Conservation (phyloP, 2,888 invertebrate genomes). For the Drosophila rellima region DNA sequence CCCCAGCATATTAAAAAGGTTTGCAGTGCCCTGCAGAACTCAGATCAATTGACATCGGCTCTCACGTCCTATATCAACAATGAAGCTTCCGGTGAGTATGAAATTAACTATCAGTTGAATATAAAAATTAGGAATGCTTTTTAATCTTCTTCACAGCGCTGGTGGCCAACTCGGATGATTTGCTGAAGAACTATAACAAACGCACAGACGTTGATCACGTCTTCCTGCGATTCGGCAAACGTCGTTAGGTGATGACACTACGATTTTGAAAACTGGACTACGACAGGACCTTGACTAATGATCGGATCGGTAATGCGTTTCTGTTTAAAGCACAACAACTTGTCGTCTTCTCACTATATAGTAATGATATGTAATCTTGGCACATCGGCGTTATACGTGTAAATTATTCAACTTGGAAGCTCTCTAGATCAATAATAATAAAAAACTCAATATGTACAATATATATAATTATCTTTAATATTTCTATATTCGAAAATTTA, state of each 20-base stretch:
- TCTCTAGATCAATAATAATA: conserved; percentile 72
- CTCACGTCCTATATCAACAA: conserved; percentile 85
- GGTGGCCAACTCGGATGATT: conserved; percentile 84
- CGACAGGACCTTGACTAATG: conserved; percentile 47
- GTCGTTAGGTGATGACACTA: conserved; percentile 87
- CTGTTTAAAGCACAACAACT: conserved; percentile 51
- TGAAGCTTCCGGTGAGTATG: conserved; percentile 84
- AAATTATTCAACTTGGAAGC: conserved; percentile 70
- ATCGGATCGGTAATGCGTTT: conserved; percentile 49
- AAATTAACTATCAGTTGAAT: background rate
- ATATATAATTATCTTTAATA: conserved; percentile 34
- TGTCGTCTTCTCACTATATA: conserved; percentile 52
- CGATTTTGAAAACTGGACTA: conserved; percentile 13
- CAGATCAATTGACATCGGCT: conserved; percentile 84
- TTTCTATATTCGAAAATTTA: conserved; percentile 41
- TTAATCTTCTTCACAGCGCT: conserved; percentile 68
- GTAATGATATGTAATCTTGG: conserved; percentile 43
- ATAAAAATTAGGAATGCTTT: background rate
- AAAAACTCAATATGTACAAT: conserved; percentile 50
- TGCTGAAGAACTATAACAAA: conserved; percentile 89
- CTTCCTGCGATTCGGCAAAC: conserved; percentile 94
- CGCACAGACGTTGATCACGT: conserved; percentile 96
- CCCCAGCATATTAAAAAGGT: conserved; percentile 87
- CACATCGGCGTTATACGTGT: conserved; percentile 47
- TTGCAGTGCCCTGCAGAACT: conserved; percentile 87